These are phyloP conservation scores for Poicephalus gulielmi DNA, from an alignment of 2,113 vertebrate species.

Conservation along the genomic window DNA sequence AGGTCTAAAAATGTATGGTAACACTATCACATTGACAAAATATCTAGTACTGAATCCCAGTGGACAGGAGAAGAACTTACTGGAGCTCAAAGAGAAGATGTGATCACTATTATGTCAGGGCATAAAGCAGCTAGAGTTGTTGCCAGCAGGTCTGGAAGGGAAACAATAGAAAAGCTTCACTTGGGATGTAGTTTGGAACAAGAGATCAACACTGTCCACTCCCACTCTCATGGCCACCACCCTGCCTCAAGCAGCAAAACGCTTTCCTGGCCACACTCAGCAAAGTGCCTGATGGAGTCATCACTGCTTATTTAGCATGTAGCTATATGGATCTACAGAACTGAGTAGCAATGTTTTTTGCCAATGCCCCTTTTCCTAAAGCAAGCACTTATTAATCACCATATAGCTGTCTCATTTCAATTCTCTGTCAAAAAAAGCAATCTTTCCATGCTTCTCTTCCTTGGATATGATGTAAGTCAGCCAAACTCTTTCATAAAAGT, in stretches of 20 bases:
- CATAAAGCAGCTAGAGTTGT: neutral
- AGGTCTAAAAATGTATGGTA: conserved; percentile 56
- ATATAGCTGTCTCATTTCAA: neutral
- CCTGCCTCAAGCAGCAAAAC: neutral
- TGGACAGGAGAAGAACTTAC: conserved; percentile 24
- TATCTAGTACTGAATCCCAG: conserved; percentile 26
- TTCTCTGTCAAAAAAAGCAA: neutral
- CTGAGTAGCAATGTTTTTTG: neutral
- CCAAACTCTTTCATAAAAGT: neutral
- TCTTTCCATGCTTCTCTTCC: neutral
- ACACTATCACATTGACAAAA: conserved; percentile 69
- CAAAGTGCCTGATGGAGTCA: neutral
- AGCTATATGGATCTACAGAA: neutral
- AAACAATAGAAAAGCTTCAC: neutral
- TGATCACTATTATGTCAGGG: conserved; percentile 2
- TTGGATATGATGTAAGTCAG: neutral
- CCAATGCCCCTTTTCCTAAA: neutral
- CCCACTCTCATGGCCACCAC: neutral
- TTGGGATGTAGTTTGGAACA: neutral
- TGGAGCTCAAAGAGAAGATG: neutral
- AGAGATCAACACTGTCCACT: neutral
- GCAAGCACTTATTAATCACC: neutral
- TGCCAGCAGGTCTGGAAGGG: neutral
- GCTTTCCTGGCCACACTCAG: neutral
- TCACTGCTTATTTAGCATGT: neutral